Conservation (phyloP, 1,140 invertebrate genomes). For the Ooceraea biroi region DNA sequence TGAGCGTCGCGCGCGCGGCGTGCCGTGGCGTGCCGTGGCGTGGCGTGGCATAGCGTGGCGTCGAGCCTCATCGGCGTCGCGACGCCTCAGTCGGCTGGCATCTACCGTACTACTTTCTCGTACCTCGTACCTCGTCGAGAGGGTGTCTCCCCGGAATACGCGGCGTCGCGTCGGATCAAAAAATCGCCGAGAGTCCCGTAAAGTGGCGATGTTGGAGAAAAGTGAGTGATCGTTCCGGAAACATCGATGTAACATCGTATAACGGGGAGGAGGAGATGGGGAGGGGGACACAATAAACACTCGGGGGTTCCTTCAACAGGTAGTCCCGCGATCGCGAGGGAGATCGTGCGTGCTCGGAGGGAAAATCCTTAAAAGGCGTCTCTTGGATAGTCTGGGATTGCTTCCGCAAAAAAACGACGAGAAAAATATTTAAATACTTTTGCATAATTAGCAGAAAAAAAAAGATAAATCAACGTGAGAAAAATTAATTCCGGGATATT, state of each 20-base stretch:
- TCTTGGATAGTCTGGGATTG: not conserved
- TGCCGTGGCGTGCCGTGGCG: conserved; percentile 68
- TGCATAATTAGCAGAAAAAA: too few species aligned
- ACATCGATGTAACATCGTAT: conserved; percentile 7
- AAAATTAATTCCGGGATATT: not conserved
- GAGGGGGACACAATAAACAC: not conserved
- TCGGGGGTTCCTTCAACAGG: conserved; percentile 72
- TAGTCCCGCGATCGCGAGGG: conserved; percentile 57
- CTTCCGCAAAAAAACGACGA: too few species aligned
- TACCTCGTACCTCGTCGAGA: conserved; percentile 25
- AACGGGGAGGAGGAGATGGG: too few species aligned
- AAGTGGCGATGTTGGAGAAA: conserved; percentile 82
- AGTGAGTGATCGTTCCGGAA: conserved; percentile 80
- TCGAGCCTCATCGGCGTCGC: conserved; percentile 76
- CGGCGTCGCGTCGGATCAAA: conserved; percentile 59
- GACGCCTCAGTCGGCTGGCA: conserved; percentile 83
- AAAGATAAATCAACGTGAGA: too few species aligned
- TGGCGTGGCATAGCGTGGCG: conserved; percentile 68
- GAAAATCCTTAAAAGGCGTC: not conserved
- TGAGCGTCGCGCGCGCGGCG: conserved; percentile 73
- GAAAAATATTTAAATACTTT: too few species aligned
- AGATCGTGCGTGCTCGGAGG: not conserved
- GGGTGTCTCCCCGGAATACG: not conserved
- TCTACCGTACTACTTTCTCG: conserved; percentile 74
- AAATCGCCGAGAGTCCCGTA: not conserved